Evolutionary conservation across 92 coral and sea anemone species (phyloP).

Genomic region (Virgularia gustaviana): DNA sequence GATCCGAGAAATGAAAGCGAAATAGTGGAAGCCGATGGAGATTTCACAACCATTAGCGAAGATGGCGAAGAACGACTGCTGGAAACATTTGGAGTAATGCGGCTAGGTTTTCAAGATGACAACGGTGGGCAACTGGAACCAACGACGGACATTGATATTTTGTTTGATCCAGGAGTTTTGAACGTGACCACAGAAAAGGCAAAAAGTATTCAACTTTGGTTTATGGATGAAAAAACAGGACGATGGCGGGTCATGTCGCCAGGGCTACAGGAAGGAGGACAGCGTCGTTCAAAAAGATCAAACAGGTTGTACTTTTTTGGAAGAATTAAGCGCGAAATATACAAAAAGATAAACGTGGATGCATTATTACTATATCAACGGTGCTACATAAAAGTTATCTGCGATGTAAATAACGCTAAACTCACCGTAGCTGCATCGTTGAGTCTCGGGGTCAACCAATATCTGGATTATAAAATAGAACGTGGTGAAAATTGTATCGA

Average conservation of each 20-base stretch:
- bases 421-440: too few relatives aligned
- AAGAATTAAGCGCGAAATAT: neutral
- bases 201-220: conserved; percentile 49
- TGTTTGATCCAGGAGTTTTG: conserved; percentile 50
- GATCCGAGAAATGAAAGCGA: conserved; percentile 57
- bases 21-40: conserved; percentile 58
- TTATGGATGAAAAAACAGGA: conserved; percentile 58
- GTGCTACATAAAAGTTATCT: too few relatives aligned
- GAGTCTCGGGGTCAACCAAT: too few relatives aligned
- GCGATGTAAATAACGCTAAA: too few relatives aligned
- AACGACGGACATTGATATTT: conserved; percentile 29
- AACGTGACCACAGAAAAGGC: conserved; percentile 30
- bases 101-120: conserved; percentile 46
- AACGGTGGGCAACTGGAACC: conserved; percentile 45
- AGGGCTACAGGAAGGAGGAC: conserved; percentile 2
- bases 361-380: too few relatives aligned
- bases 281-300: conserved; percentile 21
- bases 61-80: conserved; percentile 53
- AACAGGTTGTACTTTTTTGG: conserved; percentile 15
- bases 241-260: conserved; percentile 45
- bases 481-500: too few relatives aligned
- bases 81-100: conserved; percentile 57
- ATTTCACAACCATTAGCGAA: conserved; percentile 52
- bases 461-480: too few relatives aligned
- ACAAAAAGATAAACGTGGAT: neutral